Base-by-base conservation (phyloP, 1,140 invertebrate genomes). In the Hylyphantes graminicola region DNA sequence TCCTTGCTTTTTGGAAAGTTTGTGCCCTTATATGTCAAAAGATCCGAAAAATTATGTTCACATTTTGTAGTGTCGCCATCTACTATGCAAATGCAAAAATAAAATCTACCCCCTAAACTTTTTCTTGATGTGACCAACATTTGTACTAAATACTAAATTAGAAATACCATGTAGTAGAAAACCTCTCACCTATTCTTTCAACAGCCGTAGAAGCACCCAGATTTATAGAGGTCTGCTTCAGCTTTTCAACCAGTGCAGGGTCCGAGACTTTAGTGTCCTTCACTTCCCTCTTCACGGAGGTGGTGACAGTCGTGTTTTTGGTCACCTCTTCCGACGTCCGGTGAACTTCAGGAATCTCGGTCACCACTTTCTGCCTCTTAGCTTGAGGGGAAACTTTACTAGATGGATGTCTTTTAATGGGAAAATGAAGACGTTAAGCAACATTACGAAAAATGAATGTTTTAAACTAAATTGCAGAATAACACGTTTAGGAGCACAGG, bases 241-340 rank as follows among this genome's bases (percentile, higher is more conserved):
- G 35, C 9, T 65, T 54, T 0, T 55, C 65, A 2, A 65, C 59
- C 7, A 63, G 50, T 1, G n/a, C 10, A 0, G 75, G 75, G 7
- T 64, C 21, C 7, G 59, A 3, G 51, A 82, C 54, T 61, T 51
- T 65, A 4, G 80, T 82, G 19, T 82, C 80, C 48, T 53, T 72
- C 11, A 82, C 55, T 12, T 82, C 80, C n/a, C 72, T 53, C 35
- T 72, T 21, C 11, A 82, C 68, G 7, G 80, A 82, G 2, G 80
- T 82, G 0, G 67, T 74, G 8, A 74, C 61, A 10, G 70, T 82
- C 13, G 80, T 82, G 48, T 82, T 74, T 19, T 65, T 82, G 7
- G 68, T 73, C 7, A 80, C 63, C 15, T 82, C 80, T 57, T 82
- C 80, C 4, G 80, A 61, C 0, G 80, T 82, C 19, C 48, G 54